Conservation (phyloP, 2,797 vertebrate species). For the Hirundo rustica region DNA sequence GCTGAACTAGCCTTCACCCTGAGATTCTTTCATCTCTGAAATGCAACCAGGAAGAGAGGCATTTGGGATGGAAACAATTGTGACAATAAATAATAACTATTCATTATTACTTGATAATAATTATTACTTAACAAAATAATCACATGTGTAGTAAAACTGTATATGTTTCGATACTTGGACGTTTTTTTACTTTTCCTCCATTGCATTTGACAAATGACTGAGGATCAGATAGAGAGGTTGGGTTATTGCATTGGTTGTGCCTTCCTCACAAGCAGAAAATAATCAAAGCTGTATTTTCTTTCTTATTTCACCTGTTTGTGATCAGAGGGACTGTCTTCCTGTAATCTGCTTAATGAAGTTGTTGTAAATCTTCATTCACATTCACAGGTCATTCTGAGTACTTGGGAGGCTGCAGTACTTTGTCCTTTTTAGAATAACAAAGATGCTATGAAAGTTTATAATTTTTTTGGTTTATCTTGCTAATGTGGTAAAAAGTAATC, state of each 20-base stretch:
- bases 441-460: neutral
- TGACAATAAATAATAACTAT: neutral
- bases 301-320: neutral
- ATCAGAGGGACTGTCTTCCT: neutral
- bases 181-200: neutral
- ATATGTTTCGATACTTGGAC: neutral
- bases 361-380: neutral
- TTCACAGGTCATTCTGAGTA: neutral
- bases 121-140: neutral
- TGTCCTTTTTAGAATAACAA: neutral
- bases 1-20: constrained; percentile 38
- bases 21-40: constrained; percentile 10
- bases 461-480: neutral
- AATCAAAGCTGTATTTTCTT: neutral
- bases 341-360: neutral
- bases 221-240: neutral
- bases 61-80: neutral
- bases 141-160: neutral
- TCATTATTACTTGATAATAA: neutral
- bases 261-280: neutral
- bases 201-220: neutral
- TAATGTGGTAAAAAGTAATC: neutral
- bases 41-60: neutral
- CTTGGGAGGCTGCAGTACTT: neutral
- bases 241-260: neutral